Conservation (phyloP, 2,888 invertebrate species). For the Dynastes hyllus region DNA sequence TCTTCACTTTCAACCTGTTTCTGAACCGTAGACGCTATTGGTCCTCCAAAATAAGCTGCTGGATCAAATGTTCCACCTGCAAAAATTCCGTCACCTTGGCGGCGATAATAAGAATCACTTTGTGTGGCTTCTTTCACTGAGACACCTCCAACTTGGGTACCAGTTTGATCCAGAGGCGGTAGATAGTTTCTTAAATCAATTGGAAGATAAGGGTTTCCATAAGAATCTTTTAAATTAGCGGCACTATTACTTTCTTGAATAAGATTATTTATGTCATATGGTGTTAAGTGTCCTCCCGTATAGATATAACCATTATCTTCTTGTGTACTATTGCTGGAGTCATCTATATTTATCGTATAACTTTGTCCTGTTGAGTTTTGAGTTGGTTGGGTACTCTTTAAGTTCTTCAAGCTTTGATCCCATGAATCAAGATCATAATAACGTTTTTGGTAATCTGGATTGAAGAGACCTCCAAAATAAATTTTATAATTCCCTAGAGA, state of each 20-base stretch:
- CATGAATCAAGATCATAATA: constrained; percentile 21
- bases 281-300: too few species aligned
- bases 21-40: background rate
- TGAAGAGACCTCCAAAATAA: background rate
- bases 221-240: background rate
- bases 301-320: too few species aligned
- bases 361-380: background rate
- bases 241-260: background rate
- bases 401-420: background rate
- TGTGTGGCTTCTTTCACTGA: background rate
- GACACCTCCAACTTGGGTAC: too few species aligned
- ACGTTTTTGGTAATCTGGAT: constrained; percentile 2
- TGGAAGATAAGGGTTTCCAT: constrained; percentile 20
- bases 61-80: background rate
- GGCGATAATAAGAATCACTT: background rate
- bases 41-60: constrained; percentile 15
- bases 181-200: constrained; percentile 30
- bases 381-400: background rate
- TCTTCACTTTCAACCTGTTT: background rate
- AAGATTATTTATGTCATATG: too few species aligned
- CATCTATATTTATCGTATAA: background rate
- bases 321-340: background rate
- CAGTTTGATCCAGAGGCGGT: background rate
- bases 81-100: constrained; percentile 5
- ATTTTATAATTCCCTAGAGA: background rate